A percentile compares a stretch with the other conserved stretches of the same genome.
These are phyloP conservation scores for Trichosurus vulpecula DNA, from an alignment of 2,797 vertebrate genomes.

Conservation along the genomic window DNA sequence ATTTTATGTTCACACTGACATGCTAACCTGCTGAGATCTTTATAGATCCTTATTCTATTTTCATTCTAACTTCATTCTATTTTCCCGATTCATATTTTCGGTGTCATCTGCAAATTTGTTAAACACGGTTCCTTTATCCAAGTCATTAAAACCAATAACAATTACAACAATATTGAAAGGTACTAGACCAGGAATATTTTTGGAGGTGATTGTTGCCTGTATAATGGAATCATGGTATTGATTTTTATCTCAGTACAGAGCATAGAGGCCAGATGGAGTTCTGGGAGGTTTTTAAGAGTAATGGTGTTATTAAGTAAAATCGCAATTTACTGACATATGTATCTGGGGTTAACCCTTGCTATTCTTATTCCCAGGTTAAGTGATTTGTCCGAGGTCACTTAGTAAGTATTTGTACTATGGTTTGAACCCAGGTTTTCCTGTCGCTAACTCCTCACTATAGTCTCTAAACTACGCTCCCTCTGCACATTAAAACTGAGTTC, in stretches of 20 bases:
- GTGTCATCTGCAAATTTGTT: background rate
- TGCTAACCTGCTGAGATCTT: too few species aligned
- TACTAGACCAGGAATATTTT: background rate
- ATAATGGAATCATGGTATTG: background rate
- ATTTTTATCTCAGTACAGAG: background rate
- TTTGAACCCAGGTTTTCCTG: background rate
- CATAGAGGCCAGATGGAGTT: background rate
- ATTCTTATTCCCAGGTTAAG: background rate
- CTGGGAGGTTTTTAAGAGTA: background rate
- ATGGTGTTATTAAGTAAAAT: background rate
- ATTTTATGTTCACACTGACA: background rate
- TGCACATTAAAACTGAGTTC: background rate
- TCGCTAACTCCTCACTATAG: background rate
- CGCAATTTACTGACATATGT: background rate
- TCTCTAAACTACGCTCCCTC: background rate
- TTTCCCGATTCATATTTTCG: background rate
- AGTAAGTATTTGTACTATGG: background rate
- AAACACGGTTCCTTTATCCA: background rate
- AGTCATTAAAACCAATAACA: background rate
- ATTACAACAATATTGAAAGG: background rate
- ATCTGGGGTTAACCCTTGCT: background rate
- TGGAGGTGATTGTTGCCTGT: background rate
- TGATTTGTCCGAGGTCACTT: background rate
- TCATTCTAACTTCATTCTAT: too few species aligned
- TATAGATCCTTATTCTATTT: too few species aligned